These are phyloP conservation scores for Liodrosophila aerea DNA, from an alignment of 2,888 invertebrate genomes.

Conservation along the genomic window DNA sequence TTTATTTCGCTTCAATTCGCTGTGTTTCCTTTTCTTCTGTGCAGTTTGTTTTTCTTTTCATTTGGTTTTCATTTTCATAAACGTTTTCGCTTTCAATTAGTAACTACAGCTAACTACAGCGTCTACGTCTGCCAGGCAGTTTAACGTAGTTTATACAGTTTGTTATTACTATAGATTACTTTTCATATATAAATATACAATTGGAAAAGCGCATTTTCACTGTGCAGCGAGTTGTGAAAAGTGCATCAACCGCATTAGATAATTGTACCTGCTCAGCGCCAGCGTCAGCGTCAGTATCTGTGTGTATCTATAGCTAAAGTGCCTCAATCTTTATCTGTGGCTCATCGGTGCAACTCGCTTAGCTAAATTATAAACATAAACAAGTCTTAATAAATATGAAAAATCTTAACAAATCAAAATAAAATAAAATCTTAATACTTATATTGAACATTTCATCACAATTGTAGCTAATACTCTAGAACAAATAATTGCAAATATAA, in stretches of 20 bases:
- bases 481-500: too few species aligned
- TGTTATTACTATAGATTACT: background rate
- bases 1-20: slow-evolving; percentile 22
- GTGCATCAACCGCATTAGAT: slow-evolving; percentile 80
- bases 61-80: slow-evolving; percentile 32
- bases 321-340: background rate
- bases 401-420: too few species aligned
- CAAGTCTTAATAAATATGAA: too few species aligned
- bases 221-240: slow-evolving; percentile 79
- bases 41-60: slow-evolving; percentile 22
- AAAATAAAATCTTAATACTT: too few species aligned
- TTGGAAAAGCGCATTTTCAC: slow-evolving; percentile 67
- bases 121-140: slow-evolving; percentile 15
- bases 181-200: slow-evolving; percentile 21
- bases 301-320: background rate
- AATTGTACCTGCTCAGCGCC: slow-evolving; percentile 42
- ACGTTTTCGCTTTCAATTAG: slow-evolving; percentile 49
- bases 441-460: too few species aligned
- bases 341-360: slow-evolving; percentile 1
- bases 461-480: too few species aligned
- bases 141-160: slow-evolving; percentile 14
- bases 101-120: slow-evolving; percentile 11
- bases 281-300: slow-evolving; percentile 25
- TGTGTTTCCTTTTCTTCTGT: slow-evolving; percentile 27
- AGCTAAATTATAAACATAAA: too few species aligned